Base-by-base conservation (phyloP, 2,113 vertebrate genomes). In the Emydura subglobosa region DNA sequence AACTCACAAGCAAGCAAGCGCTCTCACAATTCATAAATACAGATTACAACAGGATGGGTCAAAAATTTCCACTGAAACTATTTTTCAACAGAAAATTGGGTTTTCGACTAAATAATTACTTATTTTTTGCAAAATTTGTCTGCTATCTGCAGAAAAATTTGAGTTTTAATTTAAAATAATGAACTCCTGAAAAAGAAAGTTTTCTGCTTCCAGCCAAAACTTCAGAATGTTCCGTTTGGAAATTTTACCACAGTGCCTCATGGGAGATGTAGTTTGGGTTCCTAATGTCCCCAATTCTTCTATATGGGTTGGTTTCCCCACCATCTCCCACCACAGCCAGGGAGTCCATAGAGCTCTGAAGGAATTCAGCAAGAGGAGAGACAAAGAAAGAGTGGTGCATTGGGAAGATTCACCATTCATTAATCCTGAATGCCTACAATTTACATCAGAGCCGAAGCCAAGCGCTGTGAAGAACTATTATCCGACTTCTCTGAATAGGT, bases 1-100 rank as follows among this genome's bases (percentile, higher is more conserved):
- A 0, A 42, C 17, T 87, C 7, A 7, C 0, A 0, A 49, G 78
- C 72, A 86, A 78, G 65, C 25, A 89, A 0, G 1, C 47, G 61
- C 74, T 3, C 57, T 27, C 31, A 83, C 8, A 1, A 1, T 7
- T 24, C 96, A 79, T 12, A 86, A 93, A 89, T 8, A 13, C 21
- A 81, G 19, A 12, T 76, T 22, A 49, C 6, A 57, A 85, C 5
- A 10, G 22, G 68, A 91, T 31, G 76, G 90, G 85, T 89, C 91
- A 3, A 54, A 8, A 25, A 57, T 50, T 51, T 85, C 93, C 88
- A 11, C 9, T 53, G 0, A 1, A 11, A 44, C 2, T 9, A 82
- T 31, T 79, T 83, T 82, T n/a, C 61, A 0, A 0, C 31, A 65
- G 61, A 65, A 34, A 65, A 65, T 65, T 65, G 61, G 31, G 61